Evolutionary conservation across 2,113 vertebrate genomes (phyloP).

Genomic region (Cyprinodon variegatus): DNA sequence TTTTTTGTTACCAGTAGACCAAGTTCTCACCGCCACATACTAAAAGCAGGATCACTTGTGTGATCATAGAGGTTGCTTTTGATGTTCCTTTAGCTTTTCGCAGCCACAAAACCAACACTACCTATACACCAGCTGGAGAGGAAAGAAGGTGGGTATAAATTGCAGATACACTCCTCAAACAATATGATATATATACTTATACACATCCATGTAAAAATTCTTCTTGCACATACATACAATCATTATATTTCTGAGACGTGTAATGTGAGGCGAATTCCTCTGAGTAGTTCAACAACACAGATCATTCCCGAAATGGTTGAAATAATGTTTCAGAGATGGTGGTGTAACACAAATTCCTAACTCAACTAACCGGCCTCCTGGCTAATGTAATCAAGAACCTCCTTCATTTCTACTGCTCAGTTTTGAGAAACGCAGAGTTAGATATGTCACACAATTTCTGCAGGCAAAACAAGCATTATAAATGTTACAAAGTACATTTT

Average conservation of each 20-base stretch:
- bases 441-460: background rate
- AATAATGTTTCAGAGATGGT: background rate
- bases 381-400: background rate
- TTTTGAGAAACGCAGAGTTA: background rate
- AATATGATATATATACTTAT: background rate
- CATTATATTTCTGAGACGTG: background rate
- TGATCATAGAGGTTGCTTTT: background rate
- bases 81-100: background rate
- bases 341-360: background rate
- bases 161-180: background rate
- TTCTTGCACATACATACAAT: background rate
- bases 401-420: background rate
- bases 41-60: conserved; percentile 19
- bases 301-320: background rate
- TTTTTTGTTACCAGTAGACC: conserved; percentile 38
- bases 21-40: conserved; percentile 39
- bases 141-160: background rate
- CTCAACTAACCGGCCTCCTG: background rate
- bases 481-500: background rate
- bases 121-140: background rate
- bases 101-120: background rate
- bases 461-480: background rate
- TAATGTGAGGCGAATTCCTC: background rate
- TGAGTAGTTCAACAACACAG: background rate
- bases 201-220: background rate